A percentile compares a stretch with the other conserved stretches of the same genome.
phyloP scores from a whole-genome alignment of 1,140 invertebrate species.

The Aphaenogaster rudis region DNA sequence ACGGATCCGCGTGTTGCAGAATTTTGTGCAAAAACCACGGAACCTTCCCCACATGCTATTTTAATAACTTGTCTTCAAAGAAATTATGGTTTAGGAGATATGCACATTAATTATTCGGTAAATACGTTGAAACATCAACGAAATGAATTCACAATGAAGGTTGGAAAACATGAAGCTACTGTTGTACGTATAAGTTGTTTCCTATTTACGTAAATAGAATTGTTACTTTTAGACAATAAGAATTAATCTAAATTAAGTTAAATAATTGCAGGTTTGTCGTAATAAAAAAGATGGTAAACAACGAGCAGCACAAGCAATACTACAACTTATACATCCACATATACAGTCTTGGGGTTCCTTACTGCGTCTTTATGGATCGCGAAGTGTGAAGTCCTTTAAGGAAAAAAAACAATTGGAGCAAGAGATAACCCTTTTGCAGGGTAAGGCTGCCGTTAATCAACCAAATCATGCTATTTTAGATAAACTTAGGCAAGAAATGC shows the following conservation, averaged over 20 bases:
- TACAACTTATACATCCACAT: conserved; percentile 96
- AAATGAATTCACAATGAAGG: conserved; percentile 97
- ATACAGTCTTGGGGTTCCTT: conserved; percentile 98
- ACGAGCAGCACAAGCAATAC: conserved; percentile 97
- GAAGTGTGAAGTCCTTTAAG: conserved; percentile 96
- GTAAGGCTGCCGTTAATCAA: conserved; percentile 95
- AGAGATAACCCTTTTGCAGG: conserved; percentile 96
- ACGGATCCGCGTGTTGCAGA: conserved; percentile 97
- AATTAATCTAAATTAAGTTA: conserved; percentile 23
- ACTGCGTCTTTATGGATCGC: conserved; percentile 96
- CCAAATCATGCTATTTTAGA: conserved; percentile 97
- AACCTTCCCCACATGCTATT: conserved; percentile 97
- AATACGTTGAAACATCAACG: conserved; percentile 96
- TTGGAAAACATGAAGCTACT: conserved; percentile 96
- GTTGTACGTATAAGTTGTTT: conserved; percentile 86
- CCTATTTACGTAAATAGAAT: neutral
- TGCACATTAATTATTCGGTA: conserved; percentile 95
- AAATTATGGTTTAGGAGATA: conserved; percentile 96
- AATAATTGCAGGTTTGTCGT: conserved; percentile 89
- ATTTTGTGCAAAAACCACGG: conserved; percentile 97
- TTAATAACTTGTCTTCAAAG: conserved; percentile 96
- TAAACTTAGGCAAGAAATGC: conserved; percentile 96
- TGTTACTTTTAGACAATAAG: conserved; percentile 1
- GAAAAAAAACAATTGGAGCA: conserved; percentile 98
- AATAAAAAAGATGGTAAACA: conserved; percentile 99